These are phyloP conservation scores for Leucophora obtusa DNA, from an alignment of 2,888 invertebrate species.

Conservation along the genomic window DNA sequence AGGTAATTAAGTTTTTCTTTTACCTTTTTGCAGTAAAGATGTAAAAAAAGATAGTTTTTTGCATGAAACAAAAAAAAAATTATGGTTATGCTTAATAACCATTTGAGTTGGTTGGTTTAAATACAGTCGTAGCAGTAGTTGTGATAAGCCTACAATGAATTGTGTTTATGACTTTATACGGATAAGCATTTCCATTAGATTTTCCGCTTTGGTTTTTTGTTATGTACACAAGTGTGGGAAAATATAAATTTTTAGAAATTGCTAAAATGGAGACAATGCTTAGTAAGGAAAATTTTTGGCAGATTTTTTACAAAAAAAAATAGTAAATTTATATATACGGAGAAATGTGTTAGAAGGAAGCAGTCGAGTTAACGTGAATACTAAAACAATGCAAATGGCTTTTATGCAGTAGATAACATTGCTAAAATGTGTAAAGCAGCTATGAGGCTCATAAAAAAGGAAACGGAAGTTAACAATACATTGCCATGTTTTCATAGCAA, in stretches of 20 bases:
- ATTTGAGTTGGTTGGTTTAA: conserved; percentile 40
- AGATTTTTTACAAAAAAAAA: conserved; percentile 34
- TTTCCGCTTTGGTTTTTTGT: conserved; percentile 35
- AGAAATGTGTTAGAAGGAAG: conserved; percentile 54
- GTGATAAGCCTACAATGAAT: conserved; percentile 63
- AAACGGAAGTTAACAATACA: conserved; percentile 63
- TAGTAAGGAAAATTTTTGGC: conserved; percentile 52
- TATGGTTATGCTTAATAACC: conserved; percentile 51
- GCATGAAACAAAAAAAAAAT: conserved; percentile 4
- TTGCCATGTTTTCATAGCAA: conserved; percentile 41
- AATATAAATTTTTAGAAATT: conserved; percentile 14
- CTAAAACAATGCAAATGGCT: conserved; percentile 60
- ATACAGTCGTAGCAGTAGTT: conserved; percentile 12
- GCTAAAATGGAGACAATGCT: conserved; percentile 55
- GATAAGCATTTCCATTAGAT: conserved; percentile 55
- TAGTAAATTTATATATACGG: background rate
- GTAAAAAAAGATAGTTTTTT: conserved; percentile 7
- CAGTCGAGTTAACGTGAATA: conserved; percentile 56
- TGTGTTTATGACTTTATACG: conserved; percentile 61
- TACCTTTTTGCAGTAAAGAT: conserved; percentile 8
- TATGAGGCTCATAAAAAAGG: conserved; percentile 56
- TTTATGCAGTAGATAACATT: conserved; percentile 47
- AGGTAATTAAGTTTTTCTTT: conserved; percentile 56
- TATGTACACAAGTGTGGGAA: conserved; percentile 20
- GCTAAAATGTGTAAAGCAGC: conserved; percentile 28